Conservation (phyloP, 2,888 invertebrate species). For the Mactromeris polynyma region DNA sequence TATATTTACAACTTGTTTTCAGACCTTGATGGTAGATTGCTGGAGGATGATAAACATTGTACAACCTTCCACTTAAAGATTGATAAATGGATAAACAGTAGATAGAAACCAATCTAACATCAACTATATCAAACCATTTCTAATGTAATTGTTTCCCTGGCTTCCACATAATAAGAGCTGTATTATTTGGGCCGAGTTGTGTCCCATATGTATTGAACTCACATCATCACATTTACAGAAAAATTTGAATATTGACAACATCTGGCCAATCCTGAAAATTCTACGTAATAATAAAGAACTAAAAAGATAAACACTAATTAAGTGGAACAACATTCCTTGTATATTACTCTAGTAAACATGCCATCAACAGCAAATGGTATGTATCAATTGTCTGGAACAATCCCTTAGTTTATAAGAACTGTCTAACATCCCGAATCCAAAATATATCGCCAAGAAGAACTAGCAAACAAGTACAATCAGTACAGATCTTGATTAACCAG, state of each 20-base stretch:
- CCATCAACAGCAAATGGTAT: neutral
- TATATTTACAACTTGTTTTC: conserved; percentile 1
- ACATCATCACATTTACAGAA: too few relatives aligned
- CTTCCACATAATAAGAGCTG: neutral
- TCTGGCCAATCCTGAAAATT: neutral
- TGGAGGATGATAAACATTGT: neutral
- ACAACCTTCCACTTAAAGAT: neutral
- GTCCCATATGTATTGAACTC: neutral
- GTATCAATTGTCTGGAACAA: neutral
- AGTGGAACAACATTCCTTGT: neutral
- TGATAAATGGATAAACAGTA: neutral
- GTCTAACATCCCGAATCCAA: neutral
- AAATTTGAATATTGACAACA: neutral
- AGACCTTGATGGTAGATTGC: neutral
- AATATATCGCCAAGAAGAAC: neutral
- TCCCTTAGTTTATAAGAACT: neutral
- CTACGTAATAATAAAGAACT: neutral
- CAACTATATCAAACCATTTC: too few relatives aligned
- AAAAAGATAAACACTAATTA: neutral
- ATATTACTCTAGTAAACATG: neutral
- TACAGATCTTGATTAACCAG: neutral
- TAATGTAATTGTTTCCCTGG: neutral
- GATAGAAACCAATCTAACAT: neutral
- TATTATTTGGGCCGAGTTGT: neutral
- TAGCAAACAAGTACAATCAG: neutral